phyloP scores from a whole-genome alignment of 2,797 vertebrate genomes.

The Pangasius djambal region DNA sequence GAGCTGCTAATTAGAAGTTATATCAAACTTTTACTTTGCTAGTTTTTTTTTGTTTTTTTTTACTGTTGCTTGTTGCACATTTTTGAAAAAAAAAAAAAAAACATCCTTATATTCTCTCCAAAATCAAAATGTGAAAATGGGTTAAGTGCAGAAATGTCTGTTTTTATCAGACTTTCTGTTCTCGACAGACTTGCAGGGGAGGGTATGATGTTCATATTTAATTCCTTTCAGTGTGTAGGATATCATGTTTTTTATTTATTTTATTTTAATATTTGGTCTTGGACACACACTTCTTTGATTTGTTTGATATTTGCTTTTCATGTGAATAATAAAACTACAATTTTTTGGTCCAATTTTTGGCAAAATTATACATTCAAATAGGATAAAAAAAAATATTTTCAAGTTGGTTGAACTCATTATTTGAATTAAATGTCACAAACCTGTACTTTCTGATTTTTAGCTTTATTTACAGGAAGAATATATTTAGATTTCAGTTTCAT shows the following conservation, averaged over 20 bases:
- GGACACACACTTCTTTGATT: background rate
- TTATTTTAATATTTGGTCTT: background rate
- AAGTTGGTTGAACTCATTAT: background rate
- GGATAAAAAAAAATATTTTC: background rate
- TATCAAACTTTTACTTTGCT: too few relatives aligned
- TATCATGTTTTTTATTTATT: background rate
- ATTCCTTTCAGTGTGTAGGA: background rate
- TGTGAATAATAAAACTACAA: background rate
- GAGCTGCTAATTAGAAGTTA: too few relatives aligned
- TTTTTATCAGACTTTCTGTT: background rate
- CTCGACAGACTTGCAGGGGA: background rate
- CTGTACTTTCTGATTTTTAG: background rate
- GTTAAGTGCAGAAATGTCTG: background rate
- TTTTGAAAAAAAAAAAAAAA: too few relatives aligned
- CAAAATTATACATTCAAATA: background rate
- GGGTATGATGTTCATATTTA: background rate
- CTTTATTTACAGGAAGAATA: background rate
- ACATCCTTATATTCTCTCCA: too few relatives aligned
- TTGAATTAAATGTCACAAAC: background rate
- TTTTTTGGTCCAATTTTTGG: background rate
- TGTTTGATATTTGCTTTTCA: background rate
- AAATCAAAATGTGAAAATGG: background rate
- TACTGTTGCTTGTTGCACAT: too few relatives aligned
- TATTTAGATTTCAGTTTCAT: background rate
- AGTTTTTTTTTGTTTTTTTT: too few relatives aligned